phyloP scores from a whole-genome alignment of 2,797 vertebrate genomes.

The Ceyx erithaca region DNA sequence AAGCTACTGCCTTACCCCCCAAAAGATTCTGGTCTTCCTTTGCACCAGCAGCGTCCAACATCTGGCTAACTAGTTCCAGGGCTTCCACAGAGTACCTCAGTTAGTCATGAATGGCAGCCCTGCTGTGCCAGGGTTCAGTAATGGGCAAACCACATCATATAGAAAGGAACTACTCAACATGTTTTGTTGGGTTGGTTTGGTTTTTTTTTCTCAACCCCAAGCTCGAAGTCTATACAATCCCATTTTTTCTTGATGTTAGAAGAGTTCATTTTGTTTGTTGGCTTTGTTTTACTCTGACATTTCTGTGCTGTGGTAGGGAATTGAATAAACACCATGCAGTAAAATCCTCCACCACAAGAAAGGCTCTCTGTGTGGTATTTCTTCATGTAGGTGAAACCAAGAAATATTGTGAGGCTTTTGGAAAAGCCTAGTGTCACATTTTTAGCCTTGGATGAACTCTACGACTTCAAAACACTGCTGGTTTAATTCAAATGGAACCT shows the following conservation, averaged over 20 bases:
- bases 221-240: neutral
- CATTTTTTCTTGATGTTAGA: constrained; percentile 15
- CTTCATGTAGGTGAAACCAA: constrained; percentile 63
- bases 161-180: neutral
- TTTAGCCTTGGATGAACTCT: constrained; percentile 53
- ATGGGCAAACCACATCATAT: neutral
- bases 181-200: neutral
- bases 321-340: neutral
- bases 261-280: neutral
- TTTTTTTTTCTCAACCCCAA: neutral
- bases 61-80: neutral
- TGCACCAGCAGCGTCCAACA: neutral
- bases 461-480: constrained; percentile 14
- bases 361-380: constrained; percentile 56
- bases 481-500: neutral
- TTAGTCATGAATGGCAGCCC: neutral
- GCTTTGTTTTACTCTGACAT: neutral
- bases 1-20: neutral
- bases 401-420: constrained; percentile 40
- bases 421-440: constrained; percentile 33
- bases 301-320: constrained; percentile 30
- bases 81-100: neutral
- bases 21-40: neutral
- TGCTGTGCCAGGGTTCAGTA: neutral
- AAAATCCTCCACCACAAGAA: constrained; percentile 55